Evolutionary conservation across 1,140 invertebrate species (phyloP).

Genomic region (Scaptodrosophila lebanonensis): DNA sequence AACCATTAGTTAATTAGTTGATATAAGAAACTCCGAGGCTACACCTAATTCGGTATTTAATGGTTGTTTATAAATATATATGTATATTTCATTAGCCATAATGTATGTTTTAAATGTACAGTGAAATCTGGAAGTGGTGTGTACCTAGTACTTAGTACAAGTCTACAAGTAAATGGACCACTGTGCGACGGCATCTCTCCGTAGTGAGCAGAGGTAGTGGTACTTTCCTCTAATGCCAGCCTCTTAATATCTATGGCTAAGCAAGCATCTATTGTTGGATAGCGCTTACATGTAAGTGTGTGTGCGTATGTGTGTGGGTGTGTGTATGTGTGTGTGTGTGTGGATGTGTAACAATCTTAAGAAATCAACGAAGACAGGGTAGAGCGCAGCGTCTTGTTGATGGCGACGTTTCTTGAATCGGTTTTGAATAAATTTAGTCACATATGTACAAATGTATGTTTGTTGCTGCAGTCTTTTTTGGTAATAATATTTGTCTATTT

Average conservation of each 20-base stretch:
- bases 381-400: slow-evolving; percentile 18
- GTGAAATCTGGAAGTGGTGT: not conserved
- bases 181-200: slow-evolving; percentile 33
- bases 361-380: slow-evolving; percentile 63
- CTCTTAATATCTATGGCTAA: slow-evolving; percentile 46
- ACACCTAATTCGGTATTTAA: no score
- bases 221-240: slow-evolving; percentile 67
- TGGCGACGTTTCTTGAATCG: slow-evolving; percentile 61
- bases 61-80: no score
- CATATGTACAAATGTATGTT: slow-evolving; percentile 57
- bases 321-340: slow-evolving; percentile 29
- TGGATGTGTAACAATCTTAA: slow-evolving; percentile 34
- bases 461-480: slow-evolving; percentile 56
- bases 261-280: slow-evolving; percentile 42
- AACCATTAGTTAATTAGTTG: no score
- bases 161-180: no score
- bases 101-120: no score
- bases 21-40: no score
- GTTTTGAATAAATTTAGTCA: slow-evolving; percentile 75
- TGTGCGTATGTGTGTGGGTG: slow-evolving; percentile 9
- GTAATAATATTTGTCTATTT: slow-evolving; percentile 73
- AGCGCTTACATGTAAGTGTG: no score
- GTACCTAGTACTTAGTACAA: no score
- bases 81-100: no score
- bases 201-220: slow-evolving; percentile 33